A percentile compares a stretch with the other conserved stretches of the same genome.
Conservation (phyloP, 2,888 invertebrate species). For the Leptinotarsa haldemani region DNA sequence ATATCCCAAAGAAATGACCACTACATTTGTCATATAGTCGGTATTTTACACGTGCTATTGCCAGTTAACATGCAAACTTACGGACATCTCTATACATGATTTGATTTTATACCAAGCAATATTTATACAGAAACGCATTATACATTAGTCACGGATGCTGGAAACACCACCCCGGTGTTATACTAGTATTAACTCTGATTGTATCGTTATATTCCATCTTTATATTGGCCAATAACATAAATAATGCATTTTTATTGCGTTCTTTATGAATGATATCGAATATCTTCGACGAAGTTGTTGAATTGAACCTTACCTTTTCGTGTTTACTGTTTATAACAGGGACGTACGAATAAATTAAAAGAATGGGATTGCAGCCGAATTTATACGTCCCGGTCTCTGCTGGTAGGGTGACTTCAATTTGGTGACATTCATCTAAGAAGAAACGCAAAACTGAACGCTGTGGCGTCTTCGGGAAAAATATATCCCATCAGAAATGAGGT, state of each 20-base stretch:
- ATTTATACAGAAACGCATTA: conserved; percentile 52
- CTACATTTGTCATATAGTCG: conserved; percentile 59
- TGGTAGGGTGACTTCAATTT: too few relatives aligned
- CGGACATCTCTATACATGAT: conserved; percentile 56
- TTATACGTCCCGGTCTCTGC: too few relatives aligned
- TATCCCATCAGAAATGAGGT: too few relatives aligned
- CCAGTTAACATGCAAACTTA: conserved; percentile 59
- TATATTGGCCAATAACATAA: conserved; percentile 41
- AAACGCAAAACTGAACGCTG: too few relatives aligned
- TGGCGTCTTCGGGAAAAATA: too few relatives aligned
- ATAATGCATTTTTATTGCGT: conserved; percentile 21
- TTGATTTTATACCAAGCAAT: conserved; percentile 57
- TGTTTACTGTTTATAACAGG: conserved; percentile 14
- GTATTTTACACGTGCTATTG: conserved; percentile 60
- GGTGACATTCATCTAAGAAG: too few relatives aligned
- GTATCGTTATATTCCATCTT: conserved; percentile 42
- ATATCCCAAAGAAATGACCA: conserved; percentile 55
- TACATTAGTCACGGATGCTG: conserved; percentile 48
- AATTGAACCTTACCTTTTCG: conserved; percentile 10
- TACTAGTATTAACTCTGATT: conserved; percentile 44
- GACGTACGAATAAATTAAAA: neutral
- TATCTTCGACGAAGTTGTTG: conserved; percentile 18
- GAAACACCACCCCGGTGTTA: conserved; percentile 48
- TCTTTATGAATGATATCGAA: conserved; percentile 20
- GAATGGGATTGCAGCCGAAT: neutral